Conservation (phyloP, 1,140 invertebrate genomes). For the Bombus superbus region DNA sequence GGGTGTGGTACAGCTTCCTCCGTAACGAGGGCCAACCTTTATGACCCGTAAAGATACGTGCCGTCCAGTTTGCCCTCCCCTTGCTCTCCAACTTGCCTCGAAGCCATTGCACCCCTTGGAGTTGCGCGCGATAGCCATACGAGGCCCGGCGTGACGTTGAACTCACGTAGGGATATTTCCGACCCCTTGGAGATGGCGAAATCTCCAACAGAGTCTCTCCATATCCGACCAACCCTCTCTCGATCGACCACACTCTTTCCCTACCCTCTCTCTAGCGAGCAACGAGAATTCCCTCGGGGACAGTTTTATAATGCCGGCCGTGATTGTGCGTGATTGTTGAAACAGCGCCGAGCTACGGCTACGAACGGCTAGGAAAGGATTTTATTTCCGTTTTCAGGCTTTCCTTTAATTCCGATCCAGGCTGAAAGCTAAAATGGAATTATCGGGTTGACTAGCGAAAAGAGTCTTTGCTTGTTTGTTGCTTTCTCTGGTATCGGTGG, state of each 20-base stretch:
- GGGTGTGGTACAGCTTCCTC: slow-evolving; percentile 75
- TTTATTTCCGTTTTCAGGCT: slow-evolving; percentile 36
- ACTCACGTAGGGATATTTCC: slow-evolving; percentile 69
- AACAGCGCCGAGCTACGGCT: slow-evolving; percentile 20
- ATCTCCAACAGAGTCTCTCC: slow-evolving; percentile 63
- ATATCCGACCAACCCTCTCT: slow-evolving; percentile 52
- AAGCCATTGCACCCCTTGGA: slow-evolving; percentile 52
- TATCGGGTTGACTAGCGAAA: not conserved
- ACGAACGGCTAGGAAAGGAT: slow-evolving; percentile 10
- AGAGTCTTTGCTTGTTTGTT: not conserved
- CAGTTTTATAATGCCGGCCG: slow-evolving; percentile 78
- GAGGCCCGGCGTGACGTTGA: slow-evolving; percentile 56
- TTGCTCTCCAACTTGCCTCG: not conserved
- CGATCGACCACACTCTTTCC: slow-evolving; percentile 14
- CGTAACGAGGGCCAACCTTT: slow-evolving; percentile 81
- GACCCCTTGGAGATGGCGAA: slow-evolving; percentile 72
- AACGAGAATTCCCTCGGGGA: slow-evolving; percentile 70
- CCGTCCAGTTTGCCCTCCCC: slow-evolving; percentile 78
- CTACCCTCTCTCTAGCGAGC: not conserved
- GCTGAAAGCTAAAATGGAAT: not conserved
- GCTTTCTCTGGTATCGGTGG: not conserved
- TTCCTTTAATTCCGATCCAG: slow-evolving; percentile 25
- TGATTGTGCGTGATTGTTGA: slow-evolving; percentile 79
- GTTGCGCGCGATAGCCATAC: slow-evolving; percentile 53
- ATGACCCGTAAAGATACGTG: slow-evolving; percentile 82